Percentiles rank a stretch among this genome's conserved stretches.
phyloP scores from a whole-genome alignment of 2,888 invertebrate species.

The Dryomyza anilis region DNA sequence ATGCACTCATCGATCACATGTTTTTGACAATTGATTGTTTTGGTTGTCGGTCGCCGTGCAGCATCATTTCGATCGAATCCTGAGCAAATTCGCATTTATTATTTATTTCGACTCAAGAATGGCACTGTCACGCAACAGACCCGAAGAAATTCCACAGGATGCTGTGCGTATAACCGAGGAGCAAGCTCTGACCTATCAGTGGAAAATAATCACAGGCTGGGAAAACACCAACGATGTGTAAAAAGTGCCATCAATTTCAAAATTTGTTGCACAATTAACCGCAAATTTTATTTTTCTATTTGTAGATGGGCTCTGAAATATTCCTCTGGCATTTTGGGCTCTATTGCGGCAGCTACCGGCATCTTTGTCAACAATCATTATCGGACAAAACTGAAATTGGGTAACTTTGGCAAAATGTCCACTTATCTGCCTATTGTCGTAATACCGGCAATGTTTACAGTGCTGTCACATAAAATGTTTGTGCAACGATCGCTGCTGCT shows the following conservation, averaged over 20 bases:
- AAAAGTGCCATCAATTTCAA: slow-evolving; percentile 41
- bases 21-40: neutral
- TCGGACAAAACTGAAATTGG: slow-evolving; percentile 68
- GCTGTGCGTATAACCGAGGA: slow-evolving; percentile 66
- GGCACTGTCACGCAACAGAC: slow-evolving; percentile 65
- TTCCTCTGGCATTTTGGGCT: slow-evolving; percentile 64
- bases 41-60: neutral
- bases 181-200: slow-evolving; percentile 68
- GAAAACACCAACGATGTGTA: slow-evolving; percentile 68
- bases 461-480: slow-evolving; percentile 66
- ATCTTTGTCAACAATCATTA: slow-evolving; percentile 69
- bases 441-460: slow-evolving; percentile 66
- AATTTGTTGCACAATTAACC: slow-evolving; percentile 8
- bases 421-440: slow-evolving; percentile 68
- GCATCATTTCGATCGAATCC: neutral
- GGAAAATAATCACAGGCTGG: slow-evolving; percentile 68
- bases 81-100: neutral
- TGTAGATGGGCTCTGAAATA: slow-evolving; percentile 65
- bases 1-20: neutral
- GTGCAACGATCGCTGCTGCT: slow-evolving; percentile 67
- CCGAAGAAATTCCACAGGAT: slow-evolving; percentile 65
- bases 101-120: slow-evolving; percentile 51
- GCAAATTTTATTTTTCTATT: slow-evolving; percentile 10
- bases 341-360: slow-evolving; percentile 64
- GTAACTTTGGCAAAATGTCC: slow-evolving; percentile 65